These are phyloP conservation scores for Sciurus niger DNA, from an alignment of 2,113 vertebrate genomes.

Conservation along the genomic window DNA sequence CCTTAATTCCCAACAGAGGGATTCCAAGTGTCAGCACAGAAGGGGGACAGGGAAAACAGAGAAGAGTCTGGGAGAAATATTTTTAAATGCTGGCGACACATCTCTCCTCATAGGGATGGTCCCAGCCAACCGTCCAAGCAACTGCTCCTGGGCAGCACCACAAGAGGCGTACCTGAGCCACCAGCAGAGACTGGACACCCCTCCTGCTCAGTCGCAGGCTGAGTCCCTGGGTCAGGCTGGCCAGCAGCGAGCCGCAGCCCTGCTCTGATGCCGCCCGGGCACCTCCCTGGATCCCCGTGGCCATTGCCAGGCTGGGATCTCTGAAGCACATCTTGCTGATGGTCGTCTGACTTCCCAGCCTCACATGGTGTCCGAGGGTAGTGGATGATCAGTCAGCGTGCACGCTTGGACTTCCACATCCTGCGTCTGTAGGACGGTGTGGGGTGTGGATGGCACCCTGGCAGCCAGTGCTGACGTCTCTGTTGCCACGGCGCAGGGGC, in stretches of 20 bases:
- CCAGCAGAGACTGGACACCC: background rate
- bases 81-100: background rate
- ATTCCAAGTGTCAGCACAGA: fast-evolving
- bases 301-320: fast-evolving
- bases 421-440: background rate
- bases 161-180: background rate
- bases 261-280: background rate
- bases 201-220: background rate
- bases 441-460: background rate
- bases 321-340: background rate
- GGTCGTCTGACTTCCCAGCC: too few species aligned
- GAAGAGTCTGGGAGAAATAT: background rate
- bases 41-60: fast-evolving
- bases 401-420: background rate
- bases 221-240: background rate
- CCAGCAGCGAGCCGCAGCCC: background rate
- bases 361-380: background rate
- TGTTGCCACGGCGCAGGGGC: too few species aligned
- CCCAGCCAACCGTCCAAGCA: fast-evolving
- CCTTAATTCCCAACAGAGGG: fast-evolving
- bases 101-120: background rate
- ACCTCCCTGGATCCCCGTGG: too few species aligned
- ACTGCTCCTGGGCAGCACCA: background rate
- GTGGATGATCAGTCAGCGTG: background rate
- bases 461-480: fast-evolving